phyloP scores from a whole-genome alignment of 2,888 invertebrate species.

The Lasius platythorax region DNA sequence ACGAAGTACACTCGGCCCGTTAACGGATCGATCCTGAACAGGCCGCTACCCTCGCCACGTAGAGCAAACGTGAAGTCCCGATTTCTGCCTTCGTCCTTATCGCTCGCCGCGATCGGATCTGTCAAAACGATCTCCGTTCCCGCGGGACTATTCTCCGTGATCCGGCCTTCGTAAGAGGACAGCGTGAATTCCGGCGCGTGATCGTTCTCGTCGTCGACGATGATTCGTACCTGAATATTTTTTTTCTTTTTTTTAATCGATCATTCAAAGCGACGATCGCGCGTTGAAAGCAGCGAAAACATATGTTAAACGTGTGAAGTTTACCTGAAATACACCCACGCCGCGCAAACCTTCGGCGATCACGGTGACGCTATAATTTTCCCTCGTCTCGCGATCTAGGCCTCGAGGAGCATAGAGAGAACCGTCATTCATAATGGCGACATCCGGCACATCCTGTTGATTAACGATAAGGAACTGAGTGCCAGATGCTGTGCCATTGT shows the following conservation, averaged over 20 bases:
- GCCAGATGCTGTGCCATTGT: slow-evolving; percentile 86
- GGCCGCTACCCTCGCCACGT: slow-evolving; percentile 91
- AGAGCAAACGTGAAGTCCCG: slow-evolving; percentile 90
- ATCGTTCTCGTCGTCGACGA: slow-evolving; percentile 95
- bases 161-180: slow-evolving; percentile 91
- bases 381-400: slow-evolving; percentile 92
- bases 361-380: slow-evolving; percentile 92
- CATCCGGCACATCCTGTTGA: slow-evolving; percentile 93
- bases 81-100: slow-evolving; percentile 91
- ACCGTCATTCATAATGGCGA: slow-evolving; percentile 92
- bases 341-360: slow-evolving; percentile 93
- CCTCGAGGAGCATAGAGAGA: slow-evolving; percentile 92
- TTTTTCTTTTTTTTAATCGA: neutral
- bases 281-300: slow-evolving; percentile 21
- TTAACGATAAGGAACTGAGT: slow-evolving; percentile 93
- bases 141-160: slow-evolving; percentile 92
- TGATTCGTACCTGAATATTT: slow-evolving; percentile 88
- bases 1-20: slow-evolving; percentile 89
- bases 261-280: neutral
- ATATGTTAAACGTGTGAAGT: slow-evolving; percentile 51
- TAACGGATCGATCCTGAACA: slow-evolving; percentile 90
- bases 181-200: slow-evolving; percentile 93
- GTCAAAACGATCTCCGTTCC: slow-evolving; percentile 91
- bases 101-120: slow-evolving; percentile 90
- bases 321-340: slow-evolving; percentile 91